phyloP scores from a whole-genome alignment of 2,888 invertebrate genomes.

The Phragmatobia fuliginosa region DNA sequence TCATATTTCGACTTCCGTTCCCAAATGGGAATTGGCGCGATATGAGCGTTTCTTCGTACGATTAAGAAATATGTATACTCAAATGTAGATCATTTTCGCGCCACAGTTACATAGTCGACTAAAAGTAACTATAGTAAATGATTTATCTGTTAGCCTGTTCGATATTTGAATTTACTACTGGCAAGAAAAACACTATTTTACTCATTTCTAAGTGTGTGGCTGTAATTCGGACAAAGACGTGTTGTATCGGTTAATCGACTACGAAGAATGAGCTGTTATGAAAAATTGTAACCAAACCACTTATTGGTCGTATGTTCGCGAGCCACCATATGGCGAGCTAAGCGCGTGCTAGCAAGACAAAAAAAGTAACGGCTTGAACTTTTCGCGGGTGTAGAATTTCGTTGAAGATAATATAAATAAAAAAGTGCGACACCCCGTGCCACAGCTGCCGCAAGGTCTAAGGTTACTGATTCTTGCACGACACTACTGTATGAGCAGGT shows the following conservation, averaged over 20 bases:
- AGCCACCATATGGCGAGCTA: constrained; percentile 77
- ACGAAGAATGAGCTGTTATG: constrained; percentile 47
- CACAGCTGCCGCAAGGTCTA: constrained; percentile 78
- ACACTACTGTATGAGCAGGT: constrained; percentile 1
- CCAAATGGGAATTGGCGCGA: constrained; percentile 82
- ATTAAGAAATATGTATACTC: constrained; percentile 45
- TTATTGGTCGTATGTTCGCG: constrained; percentile 59
- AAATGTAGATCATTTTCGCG: constrained; percentile 41
- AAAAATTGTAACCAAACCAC: constrained; percentile 42
- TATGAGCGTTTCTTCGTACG: constrained; percentile 57
- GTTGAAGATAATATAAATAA: constrained; percentile 66
- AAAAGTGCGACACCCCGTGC: constrained; percentile 65
- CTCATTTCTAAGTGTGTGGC: neutral
- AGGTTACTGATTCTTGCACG: constrained; percentile 76
- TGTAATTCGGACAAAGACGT: neutral
- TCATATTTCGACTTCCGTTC: constrained; percentile 85
- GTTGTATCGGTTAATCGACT: constrained; percentile 30
- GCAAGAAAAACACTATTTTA: neutral
- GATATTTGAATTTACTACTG: neutral
- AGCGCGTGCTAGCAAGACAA: constrained; percentile 77
- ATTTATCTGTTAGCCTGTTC: neutral
- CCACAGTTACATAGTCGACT: constrained; percentile 35
- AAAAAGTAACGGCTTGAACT: constrained; percentile 61
- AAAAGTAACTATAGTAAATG: constrained; percentile 16
- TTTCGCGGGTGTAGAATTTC: constrained; percentile 81